These are phyloP conservation scores for Cettia cetti DNA, from an alignment of 2,113 vertebrate genomes.

Conservation along the genomic window DNA sequence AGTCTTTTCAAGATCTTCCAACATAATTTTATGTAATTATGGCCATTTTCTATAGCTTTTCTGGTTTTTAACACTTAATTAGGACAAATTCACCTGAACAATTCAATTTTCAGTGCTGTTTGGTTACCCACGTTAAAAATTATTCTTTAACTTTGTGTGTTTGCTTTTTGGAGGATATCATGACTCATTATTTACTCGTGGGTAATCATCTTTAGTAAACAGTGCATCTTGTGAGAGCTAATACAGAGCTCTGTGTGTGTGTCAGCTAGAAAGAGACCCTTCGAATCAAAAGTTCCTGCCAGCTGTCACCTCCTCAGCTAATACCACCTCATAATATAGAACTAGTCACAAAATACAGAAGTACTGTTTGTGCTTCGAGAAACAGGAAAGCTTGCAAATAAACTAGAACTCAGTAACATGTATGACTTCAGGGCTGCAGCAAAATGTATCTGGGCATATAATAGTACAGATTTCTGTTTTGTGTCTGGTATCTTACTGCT, in stretches of 20 bases:
- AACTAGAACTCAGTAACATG: not conserved
- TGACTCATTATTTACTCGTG: slow-evolving; percentile 62
- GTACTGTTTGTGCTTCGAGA: not conserved
- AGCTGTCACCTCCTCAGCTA: slow-evolving; percentile 10
- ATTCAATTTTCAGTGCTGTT: slow-evolving; percentile 11
- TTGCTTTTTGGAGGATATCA: slow-evolving; percentile 55
- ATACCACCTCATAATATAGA: not conserved
- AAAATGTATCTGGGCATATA: not conserved
- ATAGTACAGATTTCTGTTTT: not conserved
- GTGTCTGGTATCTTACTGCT: not conserved
- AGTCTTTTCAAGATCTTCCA: not conserved
- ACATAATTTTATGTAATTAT: not conserved
- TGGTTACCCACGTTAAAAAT: slow-evolving; percentile 16
- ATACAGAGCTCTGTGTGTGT: slow-evolving; percentile 27
- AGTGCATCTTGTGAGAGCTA: slow-evolving; percentile 45
- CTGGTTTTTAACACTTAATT: not conserved
- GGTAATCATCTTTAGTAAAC: slow-evolving; percentile 52
- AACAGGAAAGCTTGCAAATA: not conserved
- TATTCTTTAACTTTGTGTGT: slow-evolving; percentile 50
- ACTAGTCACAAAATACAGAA: not conserved
- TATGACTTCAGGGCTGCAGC: not conserved
- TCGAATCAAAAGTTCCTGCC: not conserved
- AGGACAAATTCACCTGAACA: not conserved
- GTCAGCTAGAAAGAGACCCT: slow-evolving; percentile 1
- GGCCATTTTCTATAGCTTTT: not conserved